These are phyloP conservation scores for Oncorhynchus gorbuscha DNA, from an alignment of 2,113 vertebrate genomes.

Conservation along the genomic window DNA sequence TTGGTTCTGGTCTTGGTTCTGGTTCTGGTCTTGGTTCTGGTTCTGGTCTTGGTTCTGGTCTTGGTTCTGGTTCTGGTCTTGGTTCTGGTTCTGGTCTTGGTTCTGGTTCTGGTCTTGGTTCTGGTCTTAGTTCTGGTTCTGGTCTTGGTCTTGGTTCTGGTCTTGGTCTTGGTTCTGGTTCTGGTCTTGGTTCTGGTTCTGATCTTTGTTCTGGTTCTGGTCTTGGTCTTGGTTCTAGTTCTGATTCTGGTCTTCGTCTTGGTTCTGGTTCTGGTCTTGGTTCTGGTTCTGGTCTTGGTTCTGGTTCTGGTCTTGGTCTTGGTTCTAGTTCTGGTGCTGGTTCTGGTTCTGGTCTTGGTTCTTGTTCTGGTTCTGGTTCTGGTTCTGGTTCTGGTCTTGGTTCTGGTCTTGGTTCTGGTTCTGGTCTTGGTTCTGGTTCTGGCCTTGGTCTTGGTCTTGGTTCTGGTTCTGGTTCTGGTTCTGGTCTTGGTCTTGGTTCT, in stretches of 20 bases:
- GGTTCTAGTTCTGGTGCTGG: accelerated
- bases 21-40: accelerated
- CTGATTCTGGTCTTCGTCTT: accelerated
- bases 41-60: accelerated
- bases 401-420: accelerated
- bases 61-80: accelerated
- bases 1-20: accelerated
- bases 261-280: accelerated
- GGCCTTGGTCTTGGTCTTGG: accelerated
- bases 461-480: accelerated
- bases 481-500: accelerated
- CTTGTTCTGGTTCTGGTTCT: accelerated
- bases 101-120: accelerated
- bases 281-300: accelerated
- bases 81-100: accelerated
- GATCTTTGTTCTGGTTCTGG: accelerated
- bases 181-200: accelerated
- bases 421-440: accelerated
- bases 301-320: accelerated
- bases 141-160: accelerated
- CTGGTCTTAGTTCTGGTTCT: accelerated
- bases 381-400: accelerated
- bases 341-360: accelerated
- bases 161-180: accelerated
- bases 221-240: accelerated